Evolutionary conservation across 2,797 vertebrate species (phyloP), one percentile per base, ranked within the genome.

Genomic region (Channallabes apus): DNA sequence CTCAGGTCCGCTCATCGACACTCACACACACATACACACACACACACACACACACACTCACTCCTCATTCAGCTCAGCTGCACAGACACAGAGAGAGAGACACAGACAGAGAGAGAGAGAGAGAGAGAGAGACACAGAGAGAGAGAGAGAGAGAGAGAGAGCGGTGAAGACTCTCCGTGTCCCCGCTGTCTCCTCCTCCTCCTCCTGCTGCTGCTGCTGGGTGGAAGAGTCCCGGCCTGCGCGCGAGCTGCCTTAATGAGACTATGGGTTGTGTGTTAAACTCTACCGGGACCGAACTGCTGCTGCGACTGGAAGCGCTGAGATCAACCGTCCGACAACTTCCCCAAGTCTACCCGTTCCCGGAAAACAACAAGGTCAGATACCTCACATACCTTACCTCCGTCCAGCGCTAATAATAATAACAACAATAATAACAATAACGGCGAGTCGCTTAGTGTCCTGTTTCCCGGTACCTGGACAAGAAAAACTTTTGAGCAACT

Each of bases 191-290:
- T 89, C 86, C 62, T 81, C 76, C 82, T 84, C 88, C 88, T 64
- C 54, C 89, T 38, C 35, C 18, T 24, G 69, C n/a, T n/a, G n/a
- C n/a, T n/a, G n/a, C n/a, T n/a, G n/a, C n/a, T n/a, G n/a, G 58
- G 29, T 78, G 72, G 20, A 91, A 87, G 86, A 82, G 61, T 88
- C 87, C 90, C 88, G 83, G 84, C 90, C 88, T 84, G 88, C 76
- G 51, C 88, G 90, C 83, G 90, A 90, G 91, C 83, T 84, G 86
- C 84, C 56, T 75, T 84, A 89, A 84, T 77, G 90, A 71, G 87
- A 94, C 93, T 94, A 96, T 96, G 95, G 95, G 95, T 93, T 96
- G 95, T 77, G 95, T 95, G 85, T 93, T 94, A 90, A 95, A 95
- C 94, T 95, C 95, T 94, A 91, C 93, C 92, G 95, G 94, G 94